These are phyloP conservation scores for Falco biarmicus DNA, from an alignment of 2,797 vertebrate genomes.

Conservation along the genomic window DNA sequence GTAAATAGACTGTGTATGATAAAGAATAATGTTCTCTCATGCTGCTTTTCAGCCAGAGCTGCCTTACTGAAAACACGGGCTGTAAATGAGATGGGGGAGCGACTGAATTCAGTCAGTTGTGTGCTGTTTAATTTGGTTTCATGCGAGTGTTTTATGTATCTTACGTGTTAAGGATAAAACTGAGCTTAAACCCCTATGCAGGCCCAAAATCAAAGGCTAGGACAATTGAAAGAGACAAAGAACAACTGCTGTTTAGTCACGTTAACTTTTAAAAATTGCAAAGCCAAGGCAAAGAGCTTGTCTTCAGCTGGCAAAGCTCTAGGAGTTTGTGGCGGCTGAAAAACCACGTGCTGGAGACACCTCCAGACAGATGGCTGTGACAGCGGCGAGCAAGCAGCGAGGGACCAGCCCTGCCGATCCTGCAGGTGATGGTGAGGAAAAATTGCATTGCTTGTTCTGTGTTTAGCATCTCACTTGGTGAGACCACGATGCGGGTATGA, in stretches of 20 bases:
- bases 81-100: background rate
- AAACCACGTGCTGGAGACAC: background rate
- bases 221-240: background rate
- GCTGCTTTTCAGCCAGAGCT: background rate
- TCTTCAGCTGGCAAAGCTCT: background rate
- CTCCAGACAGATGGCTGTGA: background rate
- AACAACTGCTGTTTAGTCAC: background rate
- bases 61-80: background rate
- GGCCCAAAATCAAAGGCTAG: background rate
- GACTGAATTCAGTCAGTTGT: background rate
- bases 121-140: background rate
- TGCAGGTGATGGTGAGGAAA: background rate
- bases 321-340: background rate
- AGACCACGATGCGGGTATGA: background rate
- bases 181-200: background rate
- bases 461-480: background rate
- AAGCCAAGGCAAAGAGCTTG: background rate
- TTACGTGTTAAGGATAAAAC: background rate
- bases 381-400: rapidly evolving
- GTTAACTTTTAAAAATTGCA: background rate
- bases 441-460: background rate
- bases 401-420: background rate
- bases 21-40: background rate
- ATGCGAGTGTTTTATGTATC: background rate
- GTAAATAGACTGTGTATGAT: background rate